A percentile compares a stretch with the other conserved stretches of the same genome.
phyloP scores from a whole-genome alignment of 2,113 vertebrate species.

The Gymnarchus niloticus region DNA sequence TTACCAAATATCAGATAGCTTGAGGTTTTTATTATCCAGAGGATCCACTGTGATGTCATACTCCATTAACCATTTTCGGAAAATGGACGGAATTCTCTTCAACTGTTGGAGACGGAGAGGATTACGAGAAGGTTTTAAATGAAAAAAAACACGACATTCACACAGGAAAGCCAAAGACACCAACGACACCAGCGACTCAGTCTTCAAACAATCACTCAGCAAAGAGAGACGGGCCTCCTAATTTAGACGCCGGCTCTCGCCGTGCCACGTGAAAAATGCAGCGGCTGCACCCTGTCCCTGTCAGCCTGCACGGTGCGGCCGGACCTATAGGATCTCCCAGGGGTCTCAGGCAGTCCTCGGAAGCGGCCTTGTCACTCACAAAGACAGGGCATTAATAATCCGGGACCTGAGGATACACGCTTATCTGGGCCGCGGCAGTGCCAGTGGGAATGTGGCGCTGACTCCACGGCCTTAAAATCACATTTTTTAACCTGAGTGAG shows the following conservation, averaged over 20 bases:
- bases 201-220: conserved; percentile 35
- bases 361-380: conserved; percentile 72
- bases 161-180: neutral
- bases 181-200: conserved; percentile 31
- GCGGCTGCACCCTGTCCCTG: conserved; percentile 44
- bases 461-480: conserved; percentile 69
- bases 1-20: conserved; percentile 34
- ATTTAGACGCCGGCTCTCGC: conserved; percentile 55
- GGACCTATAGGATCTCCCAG: conserved; percentile 64
- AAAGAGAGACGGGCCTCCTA: conserved; percentile 34
- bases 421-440: conserved; percentile 68
- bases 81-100: neutral
- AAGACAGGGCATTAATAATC: conserved; percentile 81
- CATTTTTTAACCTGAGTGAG: conserved; percentile 40
- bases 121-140: neutral
- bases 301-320: conserved; percentile 50
- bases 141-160: neutral
- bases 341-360: conserved; percentile 70
- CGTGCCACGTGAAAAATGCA: conserved; percentile 43
- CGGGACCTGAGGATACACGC: conserved; percentile 65
- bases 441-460: conserved; percentile 64
- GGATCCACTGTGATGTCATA: neutral
- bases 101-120: neutral
- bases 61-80: neutral
- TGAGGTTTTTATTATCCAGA: neutral